These are phyloP conservation scores for Amblyraja radiata DNA, from an alignment of 2,797 vertebrate species.

Conservation along the genomic window DNA sequence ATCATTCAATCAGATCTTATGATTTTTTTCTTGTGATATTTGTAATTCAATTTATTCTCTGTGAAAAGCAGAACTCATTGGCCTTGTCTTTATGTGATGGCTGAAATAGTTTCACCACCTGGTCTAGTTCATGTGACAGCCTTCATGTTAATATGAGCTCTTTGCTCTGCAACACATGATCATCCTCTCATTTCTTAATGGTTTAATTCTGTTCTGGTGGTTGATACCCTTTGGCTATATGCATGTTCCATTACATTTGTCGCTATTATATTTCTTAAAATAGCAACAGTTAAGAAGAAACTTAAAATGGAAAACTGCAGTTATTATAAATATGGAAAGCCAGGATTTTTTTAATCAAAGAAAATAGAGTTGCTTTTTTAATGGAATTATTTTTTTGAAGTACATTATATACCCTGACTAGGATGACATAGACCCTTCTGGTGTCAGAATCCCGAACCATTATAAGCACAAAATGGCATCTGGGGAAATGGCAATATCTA, in stretches of 20 bases:
- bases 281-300: neutral
- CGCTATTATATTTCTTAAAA: neutral
- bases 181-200: neutral
- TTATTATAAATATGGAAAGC: neutral
- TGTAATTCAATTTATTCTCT: neutral
- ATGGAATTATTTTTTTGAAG: neutral
- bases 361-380: neutral
- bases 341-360: neutral
- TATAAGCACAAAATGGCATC: constrained; percentile 2
- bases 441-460: neutral
- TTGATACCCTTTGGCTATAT: neutral
- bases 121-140: neutral
- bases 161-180: neutral
- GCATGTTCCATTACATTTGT: neutral
- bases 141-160: neutral
- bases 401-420: neutral
- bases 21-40: neutral
- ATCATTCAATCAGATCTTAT: neutral
- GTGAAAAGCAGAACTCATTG: neutral
- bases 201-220: neutral
- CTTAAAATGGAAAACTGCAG: neutral
- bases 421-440: neutral
- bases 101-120: neutral
- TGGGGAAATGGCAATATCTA: neutral
- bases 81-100: neutral